Percentiles rank a stretch among this genome's conserved stretches.
Conservation (phyloP, 2,888 invertebrate species). For the Parnassius smintheus region DNA sequence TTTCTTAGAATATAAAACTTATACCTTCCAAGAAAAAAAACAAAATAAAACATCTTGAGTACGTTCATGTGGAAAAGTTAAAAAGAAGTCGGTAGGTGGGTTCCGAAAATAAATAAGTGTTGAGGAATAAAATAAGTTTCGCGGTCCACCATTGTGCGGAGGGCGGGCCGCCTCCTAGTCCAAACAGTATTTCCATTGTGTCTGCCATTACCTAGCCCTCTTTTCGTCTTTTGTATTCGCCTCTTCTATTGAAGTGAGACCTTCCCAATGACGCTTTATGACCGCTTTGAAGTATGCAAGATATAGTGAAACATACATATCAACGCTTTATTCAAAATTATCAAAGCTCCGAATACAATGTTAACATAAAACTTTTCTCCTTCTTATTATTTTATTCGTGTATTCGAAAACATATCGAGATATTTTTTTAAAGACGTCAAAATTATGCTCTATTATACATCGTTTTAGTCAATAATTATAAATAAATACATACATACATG, state of each 20-base stretch:
- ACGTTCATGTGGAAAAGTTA: slow-evolving; percentile 50
- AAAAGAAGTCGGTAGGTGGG: slow-evolving; percentile 45
- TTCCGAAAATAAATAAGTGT: slow-evolving; percentile 69
- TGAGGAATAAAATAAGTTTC: slow-evolving; percentile 73
- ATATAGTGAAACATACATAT: slow-evolving; percentile 51
- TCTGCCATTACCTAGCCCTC: slow-evolving; percentile 79
- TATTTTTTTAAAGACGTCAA: no score
- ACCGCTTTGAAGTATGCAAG: slow-evolving; percentile 73
- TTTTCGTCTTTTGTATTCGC: slow-evolving; percentile 75
- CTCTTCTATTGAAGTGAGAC: slow-evolving; percentile 76
- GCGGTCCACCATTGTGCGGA: slow-evolving; percentile 67
- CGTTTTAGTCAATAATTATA: no score
- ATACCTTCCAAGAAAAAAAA: slow-evolving; percentile 9
- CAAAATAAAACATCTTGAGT: slow-evolving; percentile 26
- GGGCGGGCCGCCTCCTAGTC: slow-evolving; percentile 64
- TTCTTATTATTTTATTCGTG: no score
- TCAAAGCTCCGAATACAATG: slow-evolving; percentile 10
- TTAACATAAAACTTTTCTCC: no score
- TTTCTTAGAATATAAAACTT: not conserved
- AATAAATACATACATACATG: no score
- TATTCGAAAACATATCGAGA: no score
- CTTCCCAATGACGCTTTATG: slow-evolving; percentile 76
- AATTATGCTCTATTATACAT: no score
- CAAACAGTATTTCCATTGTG: slow-evolving; percentile 79
- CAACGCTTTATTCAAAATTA: slow-evolving; percentile 43